These are phyloP conservation scores for Pristionchus exspectatus DNA, from an alignment of 2,888 invertebrate species.

Conservation along the genomic window DNA sequence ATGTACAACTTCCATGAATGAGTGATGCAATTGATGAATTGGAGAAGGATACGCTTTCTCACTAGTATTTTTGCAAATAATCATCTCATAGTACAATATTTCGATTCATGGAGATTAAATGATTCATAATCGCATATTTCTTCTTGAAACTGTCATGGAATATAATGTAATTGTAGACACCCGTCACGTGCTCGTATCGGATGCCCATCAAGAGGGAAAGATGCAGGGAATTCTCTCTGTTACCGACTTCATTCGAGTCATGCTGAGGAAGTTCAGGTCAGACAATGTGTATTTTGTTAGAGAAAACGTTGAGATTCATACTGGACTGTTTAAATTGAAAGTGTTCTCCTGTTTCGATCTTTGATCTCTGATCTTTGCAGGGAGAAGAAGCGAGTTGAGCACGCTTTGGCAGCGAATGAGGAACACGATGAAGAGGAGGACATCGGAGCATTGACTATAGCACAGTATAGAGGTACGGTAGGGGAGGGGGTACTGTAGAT, in stretches of 20 bases:
- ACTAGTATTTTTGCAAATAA: not conserved
- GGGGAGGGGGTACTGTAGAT: slow-evolving; percentile 3
- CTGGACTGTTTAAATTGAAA: too few species aligned
- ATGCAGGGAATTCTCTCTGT: slow-evolving; percentile 91
- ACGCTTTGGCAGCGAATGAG: slow-evolving; percentile 26
- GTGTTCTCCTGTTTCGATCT: not conserved
- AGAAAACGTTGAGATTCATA: too few species aligned
- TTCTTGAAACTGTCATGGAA: not conserved
- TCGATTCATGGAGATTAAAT: not conserved
- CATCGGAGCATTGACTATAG: slow-evolving; percentile 67
- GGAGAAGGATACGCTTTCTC: not conserved
- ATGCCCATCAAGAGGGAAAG: slow-evolving; percentile 60
- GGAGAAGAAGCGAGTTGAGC: slow-evolving; percentile 51
- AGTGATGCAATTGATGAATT: not conserved
- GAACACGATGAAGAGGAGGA: slow-evolving; percentile 58
- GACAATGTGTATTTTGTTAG: not conserved
- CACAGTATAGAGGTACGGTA: slow-evolving; percentile 64
- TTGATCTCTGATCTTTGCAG: not conserved
- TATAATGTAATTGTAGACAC: slow-evolving; percentile 59
- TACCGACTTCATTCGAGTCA: slow-evolving; percentile 98
- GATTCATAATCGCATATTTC: not conserved
- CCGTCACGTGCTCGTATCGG: slow-evolving; percentile 70
- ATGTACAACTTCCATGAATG: too few species aligned
- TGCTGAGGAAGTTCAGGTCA: slow-evolving; percentile 80
- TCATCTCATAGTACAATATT: not conserved